phyloP scores from a whole-genome alignment of 2,113 vertebrate genomes.

The Dicrurus megarhynchus region DNA sequence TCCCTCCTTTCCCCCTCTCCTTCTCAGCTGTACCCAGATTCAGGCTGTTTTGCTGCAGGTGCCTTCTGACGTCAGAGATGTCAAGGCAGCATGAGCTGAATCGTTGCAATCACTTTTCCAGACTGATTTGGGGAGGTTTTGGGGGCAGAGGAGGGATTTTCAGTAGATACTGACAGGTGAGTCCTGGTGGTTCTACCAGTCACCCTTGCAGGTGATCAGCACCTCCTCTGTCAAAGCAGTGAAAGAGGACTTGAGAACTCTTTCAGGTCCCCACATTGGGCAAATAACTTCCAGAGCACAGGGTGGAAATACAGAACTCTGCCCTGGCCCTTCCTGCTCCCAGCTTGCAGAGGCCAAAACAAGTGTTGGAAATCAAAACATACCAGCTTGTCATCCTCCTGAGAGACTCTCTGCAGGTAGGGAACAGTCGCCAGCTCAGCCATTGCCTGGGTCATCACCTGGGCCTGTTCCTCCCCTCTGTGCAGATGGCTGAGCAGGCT shows the following conservation, averaged over 20 bases:
- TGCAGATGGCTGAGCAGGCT: slow-evolving; percentile 70
- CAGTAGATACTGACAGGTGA: not conserved
- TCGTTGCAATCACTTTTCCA: not conserved
- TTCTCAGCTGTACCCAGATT: not conserved
- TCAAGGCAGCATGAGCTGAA: not conserved
- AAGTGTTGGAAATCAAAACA: slow-evolving; percentile 38
- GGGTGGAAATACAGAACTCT: not conserved
- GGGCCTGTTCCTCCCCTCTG: slow-evolving; percentile 65
- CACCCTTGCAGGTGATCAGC: not conserved
- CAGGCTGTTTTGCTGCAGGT: not conserved
- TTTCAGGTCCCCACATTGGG: not conserved
- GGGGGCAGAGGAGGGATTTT: not conserved
- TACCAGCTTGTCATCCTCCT: slow-evolving; percentile 71
- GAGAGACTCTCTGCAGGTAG: slow-evolving; percentile 78
- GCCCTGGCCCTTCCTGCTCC: not conserved
- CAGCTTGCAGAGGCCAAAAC: not conserved
- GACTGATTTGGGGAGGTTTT: not conserved
- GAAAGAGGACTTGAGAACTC: not conserved
- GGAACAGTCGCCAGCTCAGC: slow-evolving; percentile 78
- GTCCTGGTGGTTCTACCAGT: not conserved
- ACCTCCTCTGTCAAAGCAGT: not conserved
- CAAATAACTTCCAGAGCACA: not conserved
- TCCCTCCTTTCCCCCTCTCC: not conserved
- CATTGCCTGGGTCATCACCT: slow-evolving; percentile 75
- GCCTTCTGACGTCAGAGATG: not conserved